Conservation (phyloP, 1,140 invertebrate genomes). For the Vollenhovia emeryi region DNA sequence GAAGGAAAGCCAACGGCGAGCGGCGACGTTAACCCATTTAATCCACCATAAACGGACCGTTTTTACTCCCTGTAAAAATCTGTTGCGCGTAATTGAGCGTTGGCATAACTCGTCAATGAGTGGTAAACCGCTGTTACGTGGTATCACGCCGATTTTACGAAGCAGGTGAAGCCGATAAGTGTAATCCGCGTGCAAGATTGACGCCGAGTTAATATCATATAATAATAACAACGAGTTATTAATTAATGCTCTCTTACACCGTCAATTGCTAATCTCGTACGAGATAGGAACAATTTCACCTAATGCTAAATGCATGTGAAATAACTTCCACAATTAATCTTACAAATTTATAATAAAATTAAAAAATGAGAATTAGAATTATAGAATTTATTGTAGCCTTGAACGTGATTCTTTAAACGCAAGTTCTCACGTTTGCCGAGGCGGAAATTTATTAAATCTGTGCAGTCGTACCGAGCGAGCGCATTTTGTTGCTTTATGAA, state of each 20-base stretch:
- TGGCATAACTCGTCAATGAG: constrained; percentile 4
- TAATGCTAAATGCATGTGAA: not conserved
- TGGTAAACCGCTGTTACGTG: not conserved
- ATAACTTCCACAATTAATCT: not conserved
- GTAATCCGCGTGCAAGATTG: not conserved
- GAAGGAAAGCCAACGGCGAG: constrained; percentile 41
- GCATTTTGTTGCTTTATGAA: not conserved
- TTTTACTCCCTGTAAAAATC: constrained; percentile 47
- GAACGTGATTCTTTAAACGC: not conserved
- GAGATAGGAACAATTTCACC: not conserved
- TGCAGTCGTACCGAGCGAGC: not conserved
- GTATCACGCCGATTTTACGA: not conserved
- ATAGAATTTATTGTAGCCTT: not conserved
- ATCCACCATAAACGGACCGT: constrained; percentile 29
- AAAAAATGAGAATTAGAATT: not conserved
- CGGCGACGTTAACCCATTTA: constrained; percentile 56
- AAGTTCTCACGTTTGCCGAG: not conserved
- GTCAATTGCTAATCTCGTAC: not conserved
- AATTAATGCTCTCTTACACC: not conserved
- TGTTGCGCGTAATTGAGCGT: constrained; percentile 37
- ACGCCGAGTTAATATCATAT: not conserved
- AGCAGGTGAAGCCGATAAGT: not conserved
- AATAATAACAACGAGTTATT: not conserved
- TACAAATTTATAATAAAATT: not conserved
- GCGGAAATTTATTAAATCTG: constrained; percentile 12